A percentile compares a stretch with the other conserved stretches of the same genome.
Evolutionary conservation across 2,113 vertebrate genomes (phyloP).

Genomic region (Aplodontia rufa): DNA sequence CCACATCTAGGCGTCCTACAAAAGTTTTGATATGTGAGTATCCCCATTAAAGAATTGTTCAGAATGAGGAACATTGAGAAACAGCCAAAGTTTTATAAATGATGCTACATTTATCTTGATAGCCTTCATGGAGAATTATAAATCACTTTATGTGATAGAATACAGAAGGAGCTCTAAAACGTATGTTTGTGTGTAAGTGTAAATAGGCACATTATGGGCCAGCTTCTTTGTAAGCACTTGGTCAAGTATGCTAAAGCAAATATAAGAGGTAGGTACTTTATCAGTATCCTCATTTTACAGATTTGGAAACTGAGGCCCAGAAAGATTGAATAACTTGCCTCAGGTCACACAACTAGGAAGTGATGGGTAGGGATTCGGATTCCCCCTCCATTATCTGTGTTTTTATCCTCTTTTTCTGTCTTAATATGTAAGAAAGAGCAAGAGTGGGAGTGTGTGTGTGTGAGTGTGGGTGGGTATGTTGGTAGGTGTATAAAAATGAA

Average conservation of each 20-base stretch:
- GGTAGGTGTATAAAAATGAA: background rate
- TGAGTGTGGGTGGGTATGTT: background rate
- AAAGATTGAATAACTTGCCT: background rate
- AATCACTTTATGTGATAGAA: background rate
- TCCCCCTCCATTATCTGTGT: background rate
- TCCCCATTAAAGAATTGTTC: background rate
- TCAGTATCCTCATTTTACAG: background rate
- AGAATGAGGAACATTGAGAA: background rate
- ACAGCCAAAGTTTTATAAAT: background rate
- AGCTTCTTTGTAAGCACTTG: background rate
- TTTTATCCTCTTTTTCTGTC: background rate
- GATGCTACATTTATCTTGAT: background rate
- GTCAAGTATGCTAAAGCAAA: background rate
- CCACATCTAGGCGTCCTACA: background rate
- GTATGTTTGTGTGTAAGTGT: background rate
- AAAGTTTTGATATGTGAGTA: background rate
- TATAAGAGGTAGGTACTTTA: background rate
- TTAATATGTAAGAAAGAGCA: background rate
- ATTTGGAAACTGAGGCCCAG: background rate
- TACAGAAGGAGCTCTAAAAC: background rate
- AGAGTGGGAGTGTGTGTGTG: background rate
- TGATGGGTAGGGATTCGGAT: background rate
- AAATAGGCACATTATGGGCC: background rate
- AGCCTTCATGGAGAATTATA: background rate
- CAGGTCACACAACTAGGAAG: background rate